A percentile compares a stretch with the other conserved stretches of the same genome.
phyloP scores from a whole-genome alignment of 2,797 vertebrate genomes.

The Enteromius treurensis region DNA sequence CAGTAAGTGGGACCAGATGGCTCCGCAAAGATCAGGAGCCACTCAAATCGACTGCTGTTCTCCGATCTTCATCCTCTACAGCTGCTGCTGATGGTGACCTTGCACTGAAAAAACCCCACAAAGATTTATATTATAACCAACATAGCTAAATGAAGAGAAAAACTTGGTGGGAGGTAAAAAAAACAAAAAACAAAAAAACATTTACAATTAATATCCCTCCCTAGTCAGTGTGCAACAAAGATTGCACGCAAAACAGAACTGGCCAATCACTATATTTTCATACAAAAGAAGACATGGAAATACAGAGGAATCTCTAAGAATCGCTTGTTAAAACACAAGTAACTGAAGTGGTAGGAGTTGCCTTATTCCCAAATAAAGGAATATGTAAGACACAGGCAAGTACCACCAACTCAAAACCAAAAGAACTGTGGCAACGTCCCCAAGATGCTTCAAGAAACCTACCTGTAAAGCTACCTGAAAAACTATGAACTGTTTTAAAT shows the following conservation, averaged over 20 bases:
- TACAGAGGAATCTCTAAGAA: not conserved
- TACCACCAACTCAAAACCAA: not conserved
- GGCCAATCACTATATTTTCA: not conserved
- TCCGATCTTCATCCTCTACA: slow-evolving; percentile 83
- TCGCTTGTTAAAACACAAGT: not conserved
- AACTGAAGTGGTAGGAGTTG: not conserved
- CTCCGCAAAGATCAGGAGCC: slow-evolving; percentile 75
- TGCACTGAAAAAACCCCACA: slow-evolving; percentile 85
- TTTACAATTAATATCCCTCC: not conserved
- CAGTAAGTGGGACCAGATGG: slow-evolving; percentile 72
- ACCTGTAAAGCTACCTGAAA: not conserved
- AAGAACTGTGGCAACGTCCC: not conserved
- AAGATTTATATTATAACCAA: slow-evolving; percentile 25
- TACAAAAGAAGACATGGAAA: not conserved
- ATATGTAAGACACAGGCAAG: not conserved
- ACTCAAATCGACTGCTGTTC: not conserved
- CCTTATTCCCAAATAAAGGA: not conserved
- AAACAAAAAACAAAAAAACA: too few species aligned
- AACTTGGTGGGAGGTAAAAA: too few species aligned
- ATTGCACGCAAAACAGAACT: not conserved
- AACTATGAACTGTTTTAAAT: not conserved
- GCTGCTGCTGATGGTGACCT: slow-evolving; percentile 98
- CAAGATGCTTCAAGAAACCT: not conserved
- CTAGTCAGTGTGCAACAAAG: not conserved
- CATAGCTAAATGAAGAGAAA: not conserved